A percentile compares a stretch with the other conserved stretches of the same genome.
phyloP scores from a whole-genome alignment of 1,140 invertebrate species.

The Microvelia longipes region DNA sequence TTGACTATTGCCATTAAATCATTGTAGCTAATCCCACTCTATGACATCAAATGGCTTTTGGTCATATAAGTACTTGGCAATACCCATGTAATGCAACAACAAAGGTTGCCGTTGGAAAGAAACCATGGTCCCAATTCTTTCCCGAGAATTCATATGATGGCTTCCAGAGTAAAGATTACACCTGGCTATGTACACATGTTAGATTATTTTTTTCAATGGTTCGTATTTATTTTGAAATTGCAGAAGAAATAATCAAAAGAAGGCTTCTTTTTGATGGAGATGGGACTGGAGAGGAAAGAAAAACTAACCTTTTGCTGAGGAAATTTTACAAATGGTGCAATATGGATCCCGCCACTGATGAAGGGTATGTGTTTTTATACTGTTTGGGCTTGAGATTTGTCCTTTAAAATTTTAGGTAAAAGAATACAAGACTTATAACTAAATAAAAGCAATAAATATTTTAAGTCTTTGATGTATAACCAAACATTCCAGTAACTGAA shows the following conservation, averaged over 20 bases:
- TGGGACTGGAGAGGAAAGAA: conserved; percentile 84
- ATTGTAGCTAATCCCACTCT: no score
- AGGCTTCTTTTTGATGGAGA: conserved; percentile 86
- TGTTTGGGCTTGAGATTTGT: not conserved
- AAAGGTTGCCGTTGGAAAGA: no score
- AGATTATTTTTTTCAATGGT: no score
- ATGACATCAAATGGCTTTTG: no score
- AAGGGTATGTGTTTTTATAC: conserved; percentile 38
- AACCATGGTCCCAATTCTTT: no score
- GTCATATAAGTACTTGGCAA: no score
- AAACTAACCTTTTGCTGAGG: conserved; percentile 71
- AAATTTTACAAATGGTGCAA: conserved; percentile 79
- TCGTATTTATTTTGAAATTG: conserved; percentile 31
- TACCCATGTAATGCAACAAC: no score
- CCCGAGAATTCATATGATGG: no score
- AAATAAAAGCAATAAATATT: not conserved
- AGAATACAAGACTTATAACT: not conserved
- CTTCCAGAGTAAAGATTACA: no score
- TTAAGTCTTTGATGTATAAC: not conserved
- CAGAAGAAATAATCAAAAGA: conserved; percentile 83
- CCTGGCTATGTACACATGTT: no score
- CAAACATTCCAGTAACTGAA: not conserved
- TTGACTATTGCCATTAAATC: no score
- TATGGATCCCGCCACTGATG: conserved; percentile 49
- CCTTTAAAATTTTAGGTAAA: not conserved